Evolutionary conservation across 2,113 vertebrate genomes (phyloP).

Genomic region (Neolamprologus tretocephalus): DNA sequence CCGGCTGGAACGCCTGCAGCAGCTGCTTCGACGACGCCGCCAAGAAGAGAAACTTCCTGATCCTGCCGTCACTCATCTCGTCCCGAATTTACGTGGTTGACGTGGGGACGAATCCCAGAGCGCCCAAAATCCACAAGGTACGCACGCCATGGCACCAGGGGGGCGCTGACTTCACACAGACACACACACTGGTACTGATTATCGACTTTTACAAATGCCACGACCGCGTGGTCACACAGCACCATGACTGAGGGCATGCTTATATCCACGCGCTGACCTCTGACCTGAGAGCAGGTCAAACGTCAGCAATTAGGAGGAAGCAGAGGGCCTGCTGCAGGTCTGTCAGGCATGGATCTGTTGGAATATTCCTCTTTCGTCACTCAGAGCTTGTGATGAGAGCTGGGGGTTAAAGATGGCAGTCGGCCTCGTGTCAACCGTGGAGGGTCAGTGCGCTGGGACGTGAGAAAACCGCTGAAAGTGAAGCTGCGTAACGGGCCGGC

Average conservation of each 20-base stretch:
- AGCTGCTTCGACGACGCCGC: conserved; percentile 82
- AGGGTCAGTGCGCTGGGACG: accelerated
- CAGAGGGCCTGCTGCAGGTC: not conserved
- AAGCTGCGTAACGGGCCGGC: not conserved
- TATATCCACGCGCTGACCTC: not conserved
- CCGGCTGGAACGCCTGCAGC: conserved; percentile 93
- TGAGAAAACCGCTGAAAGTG: not conserved
- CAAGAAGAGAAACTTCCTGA: conserved; percentile 75
- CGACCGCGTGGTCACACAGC: not conserved
- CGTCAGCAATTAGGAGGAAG: not conserved
- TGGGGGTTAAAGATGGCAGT: not conserved
- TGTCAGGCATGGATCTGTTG: not conserved
- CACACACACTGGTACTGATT: not conserved
- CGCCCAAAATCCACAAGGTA: conserved; percentile 81
- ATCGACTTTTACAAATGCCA: not conserved
- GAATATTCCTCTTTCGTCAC: not conserved
- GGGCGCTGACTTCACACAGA: not conserved
- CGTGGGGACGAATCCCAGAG: conserved; percentile 68
- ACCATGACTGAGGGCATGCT: not conserved
- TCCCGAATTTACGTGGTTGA: conserved; percentile 87
- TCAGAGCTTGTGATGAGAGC: not conserved
- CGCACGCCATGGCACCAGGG: accelerated
- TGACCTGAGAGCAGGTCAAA: not conserved
- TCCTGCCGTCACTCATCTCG: conserved; percentile 85
- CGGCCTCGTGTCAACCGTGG: not conserved